Evolutionary conservation across 1,140 invertebrate species (phyloP).

Genomic region (Trypoxylus dichotomus): DNA sequence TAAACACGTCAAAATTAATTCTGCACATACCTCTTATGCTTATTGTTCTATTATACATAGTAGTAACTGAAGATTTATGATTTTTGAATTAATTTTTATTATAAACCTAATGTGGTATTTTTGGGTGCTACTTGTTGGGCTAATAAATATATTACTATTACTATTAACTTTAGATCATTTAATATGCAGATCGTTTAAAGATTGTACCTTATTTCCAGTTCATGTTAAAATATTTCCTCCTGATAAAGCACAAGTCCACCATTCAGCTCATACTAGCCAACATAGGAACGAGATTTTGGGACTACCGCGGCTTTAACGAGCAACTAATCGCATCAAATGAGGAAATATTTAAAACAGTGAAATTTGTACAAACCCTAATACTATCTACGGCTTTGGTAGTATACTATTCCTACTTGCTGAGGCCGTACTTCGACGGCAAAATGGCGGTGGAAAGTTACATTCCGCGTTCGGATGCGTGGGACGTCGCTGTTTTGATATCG

Average conservation of each 20-base stretch:
- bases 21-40: too few relatives aligned
- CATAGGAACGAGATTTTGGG: not conserved
- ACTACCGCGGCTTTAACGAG: not conserved
- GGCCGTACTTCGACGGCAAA: not conserved
- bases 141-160: too few relatives aligned
- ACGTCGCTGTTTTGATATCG: not conserved
- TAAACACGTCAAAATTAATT: too few relatives aligned
- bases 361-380: not conserved
- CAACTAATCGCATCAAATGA: not conserved
- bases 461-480: not conserved
- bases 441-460: not conserved
- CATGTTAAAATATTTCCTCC: not conserved
- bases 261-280: not conserved
- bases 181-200: too few relatives aligned
- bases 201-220: not conserved
- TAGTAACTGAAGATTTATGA: too few relatives aligned
- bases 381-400: not conserved
- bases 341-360: not conserved
- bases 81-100: too few relatives aligned
- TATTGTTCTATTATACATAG: too few relatives aligned
- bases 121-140: too few relatives aligned
- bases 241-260: not conserved
- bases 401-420: not conserved
- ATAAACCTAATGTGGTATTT: too few relatives aligned
- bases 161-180: too few relatives aligned